Conservation (phyloP, 2,888 invertebrate genomes). For the Amphiduros pacificus region DNA sequence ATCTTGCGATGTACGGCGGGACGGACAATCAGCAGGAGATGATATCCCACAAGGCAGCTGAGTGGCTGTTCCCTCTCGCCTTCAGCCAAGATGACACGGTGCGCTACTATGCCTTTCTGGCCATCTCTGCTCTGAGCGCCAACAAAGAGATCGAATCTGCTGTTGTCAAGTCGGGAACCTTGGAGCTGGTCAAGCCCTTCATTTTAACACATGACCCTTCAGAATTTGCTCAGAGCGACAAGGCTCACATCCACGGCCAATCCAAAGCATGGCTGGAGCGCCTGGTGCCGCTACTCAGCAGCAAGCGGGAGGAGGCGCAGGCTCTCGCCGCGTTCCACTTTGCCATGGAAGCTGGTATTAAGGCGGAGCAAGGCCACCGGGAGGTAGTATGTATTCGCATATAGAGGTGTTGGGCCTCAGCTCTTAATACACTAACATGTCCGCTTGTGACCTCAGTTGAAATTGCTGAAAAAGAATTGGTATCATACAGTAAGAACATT, state of each 20-base stretch:
- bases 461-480: too few relatives aligned
- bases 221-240: constrained; percentile 76
- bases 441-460: too few relatives aligned
- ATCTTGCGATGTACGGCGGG: constrained; percentile 93
- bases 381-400: constrained; percentile 39
- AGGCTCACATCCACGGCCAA: constrained; percentile 93
- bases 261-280: constrained; percentile 92
- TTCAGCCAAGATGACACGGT: constrained; percentile 88
- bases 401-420: constrained; percentile 7
- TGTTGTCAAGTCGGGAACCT: constrained; percentile 92
- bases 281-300: constrained; percentile 90
- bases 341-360: constrained; percentile 98
- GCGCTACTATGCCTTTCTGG: constrained; percentile 92
- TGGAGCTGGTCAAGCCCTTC: constrained; percentile 95
- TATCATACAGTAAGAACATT: too few relatives aligned
- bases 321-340: constrained; percentile 96
- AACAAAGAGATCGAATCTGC: constrained; percentile 98
- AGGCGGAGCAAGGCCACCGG: constrained; percentile 67
- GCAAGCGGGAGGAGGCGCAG: constrained; percentile 92
- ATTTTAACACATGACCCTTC: constrained; percentile 91
- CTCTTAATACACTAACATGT: too few relatives aligned
- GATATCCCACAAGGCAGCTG: constrained; percentile 75
- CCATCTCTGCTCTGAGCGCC: constrained; percentile 93
- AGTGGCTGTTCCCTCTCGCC: constrained; percentile 97
- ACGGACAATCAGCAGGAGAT: constrained; percentile 96